Evolutionary conservation across 2,888 invertebrate species (phyloP).

Genomic region (Criorhina ranunculi): DNA sequence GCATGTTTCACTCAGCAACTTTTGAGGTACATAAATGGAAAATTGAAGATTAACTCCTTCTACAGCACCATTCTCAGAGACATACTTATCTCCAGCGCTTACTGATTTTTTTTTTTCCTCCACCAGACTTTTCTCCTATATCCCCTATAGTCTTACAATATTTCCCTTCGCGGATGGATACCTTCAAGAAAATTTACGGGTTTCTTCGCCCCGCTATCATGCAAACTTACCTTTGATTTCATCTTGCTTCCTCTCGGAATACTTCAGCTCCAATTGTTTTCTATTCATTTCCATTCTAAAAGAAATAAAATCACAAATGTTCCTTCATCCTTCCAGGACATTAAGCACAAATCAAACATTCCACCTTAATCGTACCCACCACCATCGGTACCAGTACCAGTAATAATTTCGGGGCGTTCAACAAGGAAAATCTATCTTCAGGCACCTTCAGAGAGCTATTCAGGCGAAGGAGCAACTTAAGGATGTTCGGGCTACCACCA

Average conservation of each 20-base stretch:
- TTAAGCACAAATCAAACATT: conserved; percentile 70
- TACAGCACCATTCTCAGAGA: neutral
- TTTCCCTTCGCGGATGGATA: conserved; percentile 36
- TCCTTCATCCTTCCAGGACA: conserved; percentile 58
- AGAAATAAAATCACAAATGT: conserved; percentile 23
- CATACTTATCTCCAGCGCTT: neutral
- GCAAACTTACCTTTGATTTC: conserved; percentile 35
- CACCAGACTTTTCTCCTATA: neutral
- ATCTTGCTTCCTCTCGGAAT: conserved; percentile 14
- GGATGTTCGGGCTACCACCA: conserved; percentile 44
- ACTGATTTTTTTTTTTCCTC: conserved; percentile 20
- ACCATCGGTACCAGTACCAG: neutral
- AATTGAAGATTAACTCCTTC: neutral
- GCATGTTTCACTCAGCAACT: too few relatives aligned
- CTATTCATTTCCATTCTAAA: conserved; percentile 53
- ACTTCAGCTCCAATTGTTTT: conserved; percentile 58
- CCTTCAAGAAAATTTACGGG: conserved; percentile 29
- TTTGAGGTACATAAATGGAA: too few relatives aligned
- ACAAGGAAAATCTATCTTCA: conserved; percentile 58
- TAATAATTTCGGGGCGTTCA: conserved; percentile 53
- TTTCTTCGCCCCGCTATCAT: conserved; percentile 18
- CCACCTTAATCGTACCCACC: conserved; percentile 14
- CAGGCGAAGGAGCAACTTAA: conserved; percentile 52
- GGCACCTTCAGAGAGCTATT: conserved; percentile 59
- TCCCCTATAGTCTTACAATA: neutral